Base-by-base conservation (phyloP, 2,888 invertebrate species). In the Branchellion lobata region DNA sequence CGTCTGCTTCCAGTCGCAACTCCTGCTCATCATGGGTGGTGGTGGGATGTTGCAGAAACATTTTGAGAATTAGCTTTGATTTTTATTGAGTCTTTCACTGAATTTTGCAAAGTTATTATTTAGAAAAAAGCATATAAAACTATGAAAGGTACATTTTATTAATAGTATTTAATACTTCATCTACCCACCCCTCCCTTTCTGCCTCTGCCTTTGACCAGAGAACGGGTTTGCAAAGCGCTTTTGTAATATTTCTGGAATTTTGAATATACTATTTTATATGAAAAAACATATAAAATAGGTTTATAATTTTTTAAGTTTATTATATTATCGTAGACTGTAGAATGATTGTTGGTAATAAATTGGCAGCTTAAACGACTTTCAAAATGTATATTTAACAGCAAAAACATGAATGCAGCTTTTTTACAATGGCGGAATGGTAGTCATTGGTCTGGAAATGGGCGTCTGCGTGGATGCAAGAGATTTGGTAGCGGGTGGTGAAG, bases 391-490 rank as follows among this genome's bases (percentile, higher is more conserved):
- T n/a, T n/a, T n/a, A 65, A 65, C n/a, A 65, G 8, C 21, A 29
- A 65, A 27, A 65, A 29, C n/a, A 65, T 65, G 5, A 65, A 27
- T 11, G 8, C 65, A 65, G 8, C 3, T 11, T 65, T n/a, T 27
- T 21, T 82, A 90, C 90, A 86, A 92, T 92, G 0, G 93, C 92
- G 84, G 91, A 90, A 11, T 90, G 88, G 86, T 91, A 92, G 81
- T 92, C 91, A 57, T 90, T 90, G 51, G 91, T 88, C 75, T 91
- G 88, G 85, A 90, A 92, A 72, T 92, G 89, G 0, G 93, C 90
- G 86, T 93, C 92, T 1, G 91, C 93, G 85, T 92, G 91, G 84
- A 91, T 92, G 1, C 91, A 90, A 77, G 91, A 89, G 33, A 92
- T 89, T 84, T 92, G 91, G 85, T 92, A 92, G 85, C 92, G 92